Base-by-base conservation (phyloP, 2,888 invertebrate species). In the Folsomia manolachei region DNA sequence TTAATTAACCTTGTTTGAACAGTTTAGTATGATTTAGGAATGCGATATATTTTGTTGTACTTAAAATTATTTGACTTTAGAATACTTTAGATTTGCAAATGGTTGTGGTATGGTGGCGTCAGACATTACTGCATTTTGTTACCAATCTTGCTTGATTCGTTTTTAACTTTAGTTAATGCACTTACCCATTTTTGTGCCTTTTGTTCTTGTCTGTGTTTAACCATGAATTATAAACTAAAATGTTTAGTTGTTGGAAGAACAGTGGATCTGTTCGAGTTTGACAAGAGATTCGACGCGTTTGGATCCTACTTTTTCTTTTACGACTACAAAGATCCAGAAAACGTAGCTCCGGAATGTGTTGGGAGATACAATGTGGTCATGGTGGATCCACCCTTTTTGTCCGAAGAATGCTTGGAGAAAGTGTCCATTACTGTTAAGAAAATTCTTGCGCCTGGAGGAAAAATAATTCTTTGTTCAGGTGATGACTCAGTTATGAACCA, bases 331-430 rank as follows among this genome's bases (percentile, higher is more conserved):
- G 83, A 85, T 14, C 94, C 94, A 0, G 86, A 91, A 14, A 87
- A 88, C 64, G 82, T 93, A 18, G 89, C 90, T 0, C 83, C 86
- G 39, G 88, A 90, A 14, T 84, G 89, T 18, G 81, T 85, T 1
- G 84, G 85, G 24, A 83, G 85, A 63, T 96, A 90, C 83, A 93
- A 96, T 84, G 83, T 97, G 25, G 91, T 97, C 0, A 86, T 98
- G 69, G 94, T 92, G 0, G 97, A 98, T 85, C 97, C 98, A 0
- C 98, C 98, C 0, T 97, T 97, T 84, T 86, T 98, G 1, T 92
- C 95, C 0, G 91, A 94, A 80, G 97, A 97, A 83, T 97, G 97
- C 84, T 87, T 97, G 64, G 87, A 88, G 0, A 95, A 96, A 86
- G 91, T 91, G 0, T 88, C 93, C 0, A 85, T 89, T 72, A 94